Evolutionary conservation across 1,140 invertebrate species (phyloP).

Genomic region (Panagrolaimus sp.): DNA sequence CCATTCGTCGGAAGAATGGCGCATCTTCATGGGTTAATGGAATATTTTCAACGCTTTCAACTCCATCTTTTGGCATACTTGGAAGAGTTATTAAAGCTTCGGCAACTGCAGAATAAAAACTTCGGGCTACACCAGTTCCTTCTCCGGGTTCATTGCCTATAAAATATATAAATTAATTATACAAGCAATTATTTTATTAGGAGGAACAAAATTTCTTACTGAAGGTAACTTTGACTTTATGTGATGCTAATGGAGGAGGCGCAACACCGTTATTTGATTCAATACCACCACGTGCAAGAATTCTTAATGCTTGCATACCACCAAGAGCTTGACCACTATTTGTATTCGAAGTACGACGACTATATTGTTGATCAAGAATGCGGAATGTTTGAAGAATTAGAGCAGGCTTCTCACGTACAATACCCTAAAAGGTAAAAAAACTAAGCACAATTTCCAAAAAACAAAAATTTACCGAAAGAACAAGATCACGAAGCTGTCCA

Average conservation of each 20-base stretch:
- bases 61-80: constrained; percentile 82
- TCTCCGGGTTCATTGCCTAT: constrained; percentile 99
- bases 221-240: constrained; percentile 76
- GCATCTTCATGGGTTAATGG: background rate
- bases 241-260: constrained; percentile 81
- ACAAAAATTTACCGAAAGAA: constrained; percentile 65
- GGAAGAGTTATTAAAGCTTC: constrained; percentile 82
- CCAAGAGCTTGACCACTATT: background rate
- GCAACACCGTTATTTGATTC: constrained; percentile 62
- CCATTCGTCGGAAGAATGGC: background rate
- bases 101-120: constrained; percentile 94
- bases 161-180: too few relatives aligned
- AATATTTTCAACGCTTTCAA: constrained; percentile 50
- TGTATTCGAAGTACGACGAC: constrained; percentile 68
- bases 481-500: constrained; percentile 84
- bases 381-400: constrained; percentile 88
- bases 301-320: background rate
- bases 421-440: constrained; percentile 63
- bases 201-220: too few relatives aligned
- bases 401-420: constrained; percentile 82
- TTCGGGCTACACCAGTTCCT: constrained; percentile 91
- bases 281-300: constrained; percentile 30
- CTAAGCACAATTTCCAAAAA: background rate
- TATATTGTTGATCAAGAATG: constrained; percentile 88
- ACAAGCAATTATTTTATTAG: too few relatives aligned